Evolutionary conservation across 1,140 invertebrate genomes (phyloP).

Genomic region (Agrypnia vestita): DNA sequence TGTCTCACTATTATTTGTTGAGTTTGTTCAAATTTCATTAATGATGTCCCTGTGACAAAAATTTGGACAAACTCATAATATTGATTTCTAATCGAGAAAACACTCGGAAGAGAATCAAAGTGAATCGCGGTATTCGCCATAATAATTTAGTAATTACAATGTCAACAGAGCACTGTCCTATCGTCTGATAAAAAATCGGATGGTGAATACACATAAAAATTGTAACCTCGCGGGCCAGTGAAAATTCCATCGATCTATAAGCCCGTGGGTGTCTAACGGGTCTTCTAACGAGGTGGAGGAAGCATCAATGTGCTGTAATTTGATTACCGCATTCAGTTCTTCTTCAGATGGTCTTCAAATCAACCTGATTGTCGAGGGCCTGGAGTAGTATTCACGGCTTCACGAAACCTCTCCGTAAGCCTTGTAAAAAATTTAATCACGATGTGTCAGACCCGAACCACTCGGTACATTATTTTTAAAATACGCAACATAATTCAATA

Average conservation of each 20-base stretch:
- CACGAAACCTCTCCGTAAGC: constrained; percentile 5
- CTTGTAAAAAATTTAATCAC: constrained; percentile 27
- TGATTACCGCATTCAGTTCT: constrained; percentile 58
- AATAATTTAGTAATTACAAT: too few relatives aligned
- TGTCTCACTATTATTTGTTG: too few relatives aligned
- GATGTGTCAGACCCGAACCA: constrained; percentile 25
- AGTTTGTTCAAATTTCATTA: too few relatives aligned
- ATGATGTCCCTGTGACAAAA: too few relatives aligned
- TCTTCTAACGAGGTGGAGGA: constrained; percentile 56
- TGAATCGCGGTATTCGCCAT: too few relatives aligned
- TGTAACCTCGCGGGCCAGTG: constrained; percentile 54
- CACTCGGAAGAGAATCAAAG: too few relatives aligned
- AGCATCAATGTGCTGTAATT: constrained; percentile 58
- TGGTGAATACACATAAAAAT: constrained; percentile 36
- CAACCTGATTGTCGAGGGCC: constrained; percentile 34
- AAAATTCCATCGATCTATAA: constrained; percentile 50
- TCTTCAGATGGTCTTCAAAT: constrained; percentile 44
- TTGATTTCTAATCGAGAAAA: too few relatives aligned
- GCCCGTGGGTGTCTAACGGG: constrained; percentile 59
- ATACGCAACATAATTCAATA: too few relatives aligned
- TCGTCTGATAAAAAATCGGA: too few relatives aligned
- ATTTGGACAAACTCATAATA: too few relatives aligned
- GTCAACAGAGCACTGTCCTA: too few relatives aligned
- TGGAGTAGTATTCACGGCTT: constrained; percentile 21
- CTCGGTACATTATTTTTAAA: background rate